These are phyloP conservation scores for Cataglyphis livida DNA, from an alignment of 2,888 invertebrate species.

Conservation along the genomic window DNA sequence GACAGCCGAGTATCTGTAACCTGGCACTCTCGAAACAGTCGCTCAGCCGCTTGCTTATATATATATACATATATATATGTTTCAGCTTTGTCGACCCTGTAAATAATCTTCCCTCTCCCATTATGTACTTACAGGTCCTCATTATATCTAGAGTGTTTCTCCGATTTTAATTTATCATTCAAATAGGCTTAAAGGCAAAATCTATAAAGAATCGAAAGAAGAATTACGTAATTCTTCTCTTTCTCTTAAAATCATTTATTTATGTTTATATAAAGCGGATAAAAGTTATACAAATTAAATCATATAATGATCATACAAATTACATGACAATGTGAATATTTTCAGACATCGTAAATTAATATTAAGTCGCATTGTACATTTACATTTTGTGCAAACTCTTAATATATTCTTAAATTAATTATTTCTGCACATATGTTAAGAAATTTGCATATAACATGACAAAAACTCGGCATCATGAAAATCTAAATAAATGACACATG, in stretches of 20 bases:
- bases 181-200: not conserved
- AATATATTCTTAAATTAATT: not conserved
- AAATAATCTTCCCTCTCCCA: conserved; percentile 39
- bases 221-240: not conserved
- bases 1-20: conserved; percentile 69
- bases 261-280: not conserved
- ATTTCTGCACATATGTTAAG: not conserved
- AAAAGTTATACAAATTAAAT: not conserved
- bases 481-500: not conserved
- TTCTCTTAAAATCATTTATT: not conserved
- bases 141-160: not conserved
- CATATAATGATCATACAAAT: not conserved
- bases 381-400: not conserved
- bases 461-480: not conserved
- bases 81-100: conserved; percentile 55
- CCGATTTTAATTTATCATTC: not conserved
- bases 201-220: not conserved
- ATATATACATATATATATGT: not conserved
- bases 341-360: not conserved
- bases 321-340: not conserved
- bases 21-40: conserved; percentile 67
- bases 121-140: not conserved
- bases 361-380: not conserved
- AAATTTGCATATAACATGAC: not conserved
- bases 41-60: conserved; percentile 52